phyloP scores from a whole-genome alignment of 35 echinoderm and acorn worm genomes.

The Apostichopus parvimensis region DNA sequence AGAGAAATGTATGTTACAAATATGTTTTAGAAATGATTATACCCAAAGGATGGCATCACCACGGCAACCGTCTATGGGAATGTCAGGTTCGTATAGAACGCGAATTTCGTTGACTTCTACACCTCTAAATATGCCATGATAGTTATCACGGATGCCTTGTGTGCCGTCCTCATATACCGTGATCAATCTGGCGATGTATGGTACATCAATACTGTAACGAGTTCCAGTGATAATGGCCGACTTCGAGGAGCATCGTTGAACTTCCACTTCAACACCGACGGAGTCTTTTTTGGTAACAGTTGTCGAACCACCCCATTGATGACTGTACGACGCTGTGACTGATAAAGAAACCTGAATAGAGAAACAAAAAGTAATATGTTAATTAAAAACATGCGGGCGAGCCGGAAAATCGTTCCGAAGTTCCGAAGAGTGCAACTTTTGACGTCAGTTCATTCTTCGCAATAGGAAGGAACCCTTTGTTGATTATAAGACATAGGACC shows the following conservation, averaged over 20 bases:
- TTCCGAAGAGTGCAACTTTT: no score
- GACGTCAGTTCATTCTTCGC: no score
- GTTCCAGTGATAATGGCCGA: not conserved
- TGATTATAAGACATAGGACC: no score
- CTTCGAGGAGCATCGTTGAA: not conserved
- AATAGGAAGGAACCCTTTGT: no score
- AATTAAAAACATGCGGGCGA: no score
- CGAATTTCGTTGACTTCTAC: not conserved
- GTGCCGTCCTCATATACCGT: not conserved
- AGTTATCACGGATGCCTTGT: not conserved
- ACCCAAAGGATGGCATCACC: no score
- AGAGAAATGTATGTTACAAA: no score
- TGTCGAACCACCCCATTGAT: constrained; percentile 1
- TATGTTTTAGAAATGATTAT: no score
- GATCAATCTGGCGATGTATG: not conserved
- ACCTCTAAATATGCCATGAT: not conserved
- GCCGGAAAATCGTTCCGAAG: no score
- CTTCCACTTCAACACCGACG: not conserved
- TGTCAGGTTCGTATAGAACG: not conserved
- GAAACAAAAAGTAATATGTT: no score
- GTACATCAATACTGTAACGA: not conserved
- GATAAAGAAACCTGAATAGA: not conserved
- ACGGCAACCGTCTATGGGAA: not conserved
- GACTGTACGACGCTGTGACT: not conserved
- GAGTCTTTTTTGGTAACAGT: not conserved